Evolutionary conservation across 1,140 invertebrate genomes (phyloP).

Genomic region (Macrosteles quadrilineatus): DNA sequence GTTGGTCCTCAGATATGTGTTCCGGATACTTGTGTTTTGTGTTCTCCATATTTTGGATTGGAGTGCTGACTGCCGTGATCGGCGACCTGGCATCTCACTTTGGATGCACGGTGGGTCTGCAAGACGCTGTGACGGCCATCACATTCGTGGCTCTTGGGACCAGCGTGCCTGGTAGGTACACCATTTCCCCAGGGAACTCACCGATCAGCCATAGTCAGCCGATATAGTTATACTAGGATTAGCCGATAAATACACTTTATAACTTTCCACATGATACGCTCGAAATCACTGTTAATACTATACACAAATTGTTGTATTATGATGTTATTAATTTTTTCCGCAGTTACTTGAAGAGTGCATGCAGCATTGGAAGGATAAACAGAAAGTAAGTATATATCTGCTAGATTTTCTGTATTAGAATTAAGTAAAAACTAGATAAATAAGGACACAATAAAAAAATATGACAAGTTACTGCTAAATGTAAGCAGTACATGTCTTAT

Average conservation of each 20-base stretch:
- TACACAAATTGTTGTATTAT: neutral
- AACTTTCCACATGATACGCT: neutral
- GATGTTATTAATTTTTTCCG: neutral
- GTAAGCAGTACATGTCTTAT: no score
- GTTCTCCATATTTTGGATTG: constrained; percentile 90
- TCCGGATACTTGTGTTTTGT: constrained; percentile 94
- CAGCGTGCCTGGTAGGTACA: constrained; percentile 86
- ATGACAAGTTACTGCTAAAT: no score
- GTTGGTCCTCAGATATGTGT: constrained; percentile 61
- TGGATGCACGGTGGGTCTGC: constrained; percentile 95
- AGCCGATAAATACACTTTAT: no score
- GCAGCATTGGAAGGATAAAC: no score
- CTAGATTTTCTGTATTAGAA: no score
- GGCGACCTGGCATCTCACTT: constrained; percentile 96
- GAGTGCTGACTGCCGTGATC: constrained; percentile 91
- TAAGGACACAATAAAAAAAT: no score
- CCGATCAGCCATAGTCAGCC: no score
- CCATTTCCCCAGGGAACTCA: no score
- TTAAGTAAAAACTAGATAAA: no score
- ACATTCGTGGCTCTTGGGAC: constrained; percentile 95
- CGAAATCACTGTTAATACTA: neutral
- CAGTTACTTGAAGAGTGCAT: no score
- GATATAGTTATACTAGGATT: no score
- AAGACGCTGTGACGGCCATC: constrained; percentile 95
- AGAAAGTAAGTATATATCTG: no score